Base-by-base conservation (phyloP, 2,888 invertebrate genomes). In the Cynaeus angustus region DNA sequence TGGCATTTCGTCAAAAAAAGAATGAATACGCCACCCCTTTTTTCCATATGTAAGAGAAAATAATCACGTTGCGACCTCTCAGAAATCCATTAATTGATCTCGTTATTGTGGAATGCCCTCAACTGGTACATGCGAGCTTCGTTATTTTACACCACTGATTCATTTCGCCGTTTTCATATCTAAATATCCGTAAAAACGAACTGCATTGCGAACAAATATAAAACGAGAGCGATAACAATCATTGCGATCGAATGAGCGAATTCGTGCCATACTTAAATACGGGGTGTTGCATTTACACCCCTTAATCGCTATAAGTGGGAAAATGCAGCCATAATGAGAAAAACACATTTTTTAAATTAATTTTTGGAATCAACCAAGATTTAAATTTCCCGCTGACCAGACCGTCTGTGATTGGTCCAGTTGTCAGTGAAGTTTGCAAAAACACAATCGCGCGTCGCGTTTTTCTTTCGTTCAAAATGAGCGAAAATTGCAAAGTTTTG, bases 141-240 rank as follows among this genome's bases (percentile, higher is more conserved):
- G 76, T 77, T 77, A 77, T 73, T 77, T 77, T 77, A 76, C 78
- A 75, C 78, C 78, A 73, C 72, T 71, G 75, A 77, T 77, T 77
- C 73, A 72, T 76, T 74, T 74, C 66, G 58, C 58, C 68, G 72
- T 75, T 75, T 77, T 70, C 70, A 58, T 41, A 62, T 65, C 67
- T 74, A 76, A 76, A 72, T 30, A 70, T 66, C 70, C 66, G 66
- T 66, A 56, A 70, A 70, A 70, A 66, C 56, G 70, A 59, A 37
- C 33, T 66, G 66, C 61, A 61, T 55, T n/a, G 12, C 50, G 59
- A 48, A 46, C 46, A 66, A 66, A 66, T 65, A 55, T 37, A 58
- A 64, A 61, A 62, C 58, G 48, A 66, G 46, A 66, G 43, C 59
- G 43, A 52, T 43, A 59, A 45, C 67, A 67, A 67, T 67, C 59